Conservation (phyloP, 2,888 invertebrate genomes). For the Oligia latruncula region DNA sequence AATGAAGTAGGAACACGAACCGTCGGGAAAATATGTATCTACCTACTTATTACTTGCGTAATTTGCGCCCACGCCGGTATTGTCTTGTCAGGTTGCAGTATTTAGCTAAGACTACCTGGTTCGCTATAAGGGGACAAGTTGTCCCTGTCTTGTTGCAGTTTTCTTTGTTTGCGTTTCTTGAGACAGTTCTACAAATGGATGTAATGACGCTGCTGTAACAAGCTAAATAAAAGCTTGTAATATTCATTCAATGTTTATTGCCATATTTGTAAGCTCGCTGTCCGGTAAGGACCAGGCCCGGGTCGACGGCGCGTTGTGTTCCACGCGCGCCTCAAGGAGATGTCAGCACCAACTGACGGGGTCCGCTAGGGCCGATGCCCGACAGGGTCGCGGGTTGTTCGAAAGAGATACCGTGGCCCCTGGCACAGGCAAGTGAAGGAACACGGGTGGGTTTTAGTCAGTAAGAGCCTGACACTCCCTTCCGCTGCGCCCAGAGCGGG, state of each 20-base stretch:
- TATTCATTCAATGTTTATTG: neutral
- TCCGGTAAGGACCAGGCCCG: no score
- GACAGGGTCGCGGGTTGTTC: no score
- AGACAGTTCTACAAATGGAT: neutral
- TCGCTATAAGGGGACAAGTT: conserved; percentile 22
- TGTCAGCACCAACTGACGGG: no score
- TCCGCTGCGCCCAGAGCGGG: no score
- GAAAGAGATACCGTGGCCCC: no score
- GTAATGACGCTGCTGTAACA: neutral
- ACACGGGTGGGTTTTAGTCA: no score
- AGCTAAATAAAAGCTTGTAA: no score
- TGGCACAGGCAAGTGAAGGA: no score
- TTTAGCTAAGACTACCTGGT: conserved; percentile 32
- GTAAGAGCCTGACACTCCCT: no score
- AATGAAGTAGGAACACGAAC: conserved; percentile 64
- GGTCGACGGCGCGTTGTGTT: no score
- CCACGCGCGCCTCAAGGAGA: no score
- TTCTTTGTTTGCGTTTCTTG: neutral
- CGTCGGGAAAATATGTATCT: conserved; percentile 48
- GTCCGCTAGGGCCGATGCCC: no score
- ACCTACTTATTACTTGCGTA: conserved; percentile 50
- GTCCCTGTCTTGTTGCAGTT: conserved; percentile 1
- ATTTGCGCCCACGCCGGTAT: conserved; percentile 62
- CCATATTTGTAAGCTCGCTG: neutral
- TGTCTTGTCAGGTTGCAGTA: conserved; percentile 53